A percentile compares a stretch with the other conserved stretches of the same genome.
Evolutionary conservation across 2,113 vertebrate species (phyloP).

Genomic region (Seriola dumerili): DNA sequence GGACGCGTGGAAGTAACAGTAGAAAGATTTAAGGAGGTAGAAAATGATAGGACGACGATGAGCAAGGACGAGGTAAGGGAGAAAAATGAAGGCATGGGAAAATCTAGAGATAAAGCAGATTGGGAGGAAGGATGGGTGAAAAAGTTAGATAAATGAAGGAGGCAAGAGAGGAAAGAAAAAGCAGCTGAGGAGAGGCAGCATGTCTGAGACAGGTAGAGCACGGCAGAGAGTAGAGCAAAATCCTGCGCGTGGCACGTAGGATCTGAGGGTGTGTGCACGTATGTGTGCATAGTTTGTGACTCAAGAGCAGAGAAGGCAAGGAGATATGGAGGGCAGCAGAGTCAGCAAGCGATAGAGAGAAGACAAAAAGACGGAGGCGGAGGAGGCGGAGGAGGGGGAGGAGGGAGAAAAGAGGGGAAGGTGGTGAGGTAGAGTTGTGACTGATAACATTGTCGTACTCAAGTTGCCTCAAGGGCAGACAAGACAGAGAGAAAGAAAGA

Average conservation of each 20-base stretch:
- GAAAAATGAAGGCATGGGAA: conserved; percentile 20
- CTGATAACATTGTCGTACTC: conserved; percentile 79
- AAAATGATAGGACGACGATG: not conserved
- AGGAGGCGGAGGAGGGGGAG: conserved; percentile 20
- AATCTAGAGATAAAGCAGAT: conserved; percentile 29
- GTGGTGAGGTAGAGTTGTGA: conserved; percentile 65
- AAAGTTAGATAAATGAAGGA: conserved; percentile 36
- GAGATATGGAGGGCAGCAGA: conserved; percentile 67
- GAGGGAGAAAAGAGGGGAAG: conserved; percentile 9
- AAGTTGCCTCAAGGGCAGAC: conserved; percentile 79
- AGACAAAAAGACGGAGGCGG: conserved; percentile 38
- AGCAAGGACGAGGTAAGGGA: not conserved
- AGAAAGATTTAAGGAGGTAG: not conserved
- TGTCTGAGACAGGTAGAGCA: not conserved
- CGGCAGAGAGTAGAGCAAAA: not conserved
- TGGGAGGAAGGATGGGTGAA: conserved; percentile 12
- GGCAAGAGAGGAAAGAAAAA: not conserved
- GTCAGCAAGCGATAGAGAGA: conserved; percentile 56
- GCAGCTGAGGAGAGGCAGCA: not conserved
- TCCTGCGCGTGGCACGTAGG: not conserved
- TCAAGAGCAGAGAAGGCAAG: conserved; percentile 44
- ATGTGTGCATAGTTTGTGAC: conserved; percentile 26
- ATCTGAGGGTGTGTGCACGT: conserved; percentile 17
- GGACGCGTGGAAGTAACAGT: conserved; percentile 4
- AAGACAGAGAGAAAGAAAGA: conserved; percentile 54